Percentiles rank a stretch among this genome's conserved stretches.
Evolutionary conservation across 2,888 invertebrate species (phyloP).

Genomic region (Pardosa pseudoannulata): DNA sequence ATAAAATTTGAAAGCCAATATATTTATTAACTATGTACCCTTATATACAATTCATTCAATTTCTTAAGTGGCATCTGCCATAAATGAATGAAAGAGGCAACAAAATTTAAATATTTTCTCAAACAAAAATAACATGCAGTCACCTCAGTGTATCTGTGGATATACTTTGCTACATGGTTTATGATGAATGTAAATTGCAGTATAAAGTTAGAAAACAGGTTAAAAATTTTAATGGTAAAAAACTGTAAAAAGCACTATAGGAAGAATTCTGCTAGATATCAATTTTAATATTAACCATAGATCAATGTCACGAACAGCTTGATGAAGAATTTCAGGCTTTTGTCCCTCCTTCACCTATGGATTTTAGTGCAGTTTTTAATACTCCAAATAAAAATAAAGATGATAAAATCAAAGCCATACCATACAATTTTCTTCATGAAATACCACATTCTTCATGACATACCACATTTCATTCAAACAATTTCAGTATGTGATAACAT

Average conservation of each 20-base stretch:
- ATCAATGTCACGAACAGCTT: background rate
- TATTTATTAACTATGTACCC: background rate
- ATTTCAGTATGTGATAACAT: no score
- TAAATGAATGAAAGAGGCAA: background rate
- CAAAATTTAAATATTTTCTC: background rate
- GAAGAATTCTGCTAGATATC: background rate
- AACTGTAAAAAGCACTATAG: conserved; percentile 9
- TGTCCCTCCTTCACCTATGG: no score
- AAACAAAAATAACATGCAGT: background rate
- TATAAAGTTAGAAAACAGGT: conserved; percentile 12
- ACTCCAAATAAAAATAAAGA: no score
- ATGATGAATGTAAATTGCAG: background rate
- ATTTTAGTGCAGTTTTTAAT: no score
- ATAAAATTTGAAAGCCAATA: conserved; percentile 13
- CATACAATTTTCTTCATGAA: no score
- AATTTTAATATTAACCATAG: background rate
- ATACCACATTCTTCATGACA: no score
- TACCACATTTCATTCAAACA: no score
- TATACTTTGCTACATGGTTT: conserved; percentile 12
- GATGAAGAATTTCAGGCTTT: no score
- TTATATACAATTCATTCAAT: background rate
- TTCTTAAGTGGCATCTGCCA: background rate
- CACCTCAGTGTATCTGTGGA: background rate
- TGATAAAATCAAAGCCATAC: no score
- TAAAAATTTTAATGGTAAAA: conserved; percentile 7